Evolutionary conservation across 2,113 vertebrate species (phyloP).

Genomic region (Tetraodon nigroviridis): DNA sequence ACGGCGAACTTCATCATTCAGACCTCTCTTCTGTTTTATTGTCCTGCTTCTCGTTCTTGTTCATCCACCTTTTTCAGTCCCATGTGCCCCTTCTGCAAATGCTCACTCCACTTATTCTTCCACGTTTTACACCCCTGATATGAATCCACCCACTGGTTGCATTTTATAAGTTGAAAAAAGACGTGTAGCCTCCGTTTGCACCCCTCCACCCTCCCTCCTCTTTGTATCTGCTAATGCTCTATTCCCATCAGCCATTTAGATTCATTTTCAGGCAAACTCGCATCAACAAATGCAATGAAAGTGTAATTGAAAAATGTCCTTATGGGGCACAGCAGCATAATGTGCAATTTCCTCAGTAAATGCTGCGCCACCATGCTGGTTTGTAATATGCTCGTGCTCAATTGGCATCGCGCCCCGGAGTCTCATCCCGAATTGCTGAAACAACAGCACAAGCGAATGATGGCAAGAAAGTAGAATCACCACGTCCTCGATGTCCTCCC

Average conservation of each 20-base stretch:
- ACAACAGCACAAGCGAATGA: conserved; percentile 41
- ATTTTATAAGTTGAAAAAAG: conserved; percentile 31
- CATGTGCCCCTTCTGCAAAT: neutral
- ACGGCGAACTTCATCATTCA: conserved; percentile 33
- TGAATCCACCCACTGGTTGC: conserved; percentile 1
- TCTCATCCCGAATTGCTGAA: conserved; percentile 48
- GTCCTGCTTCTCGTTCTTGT: conserved; percentile 16
- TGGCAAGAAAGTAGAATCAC: conserved; percentile 37
- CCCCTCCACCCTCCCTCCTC: neutral
- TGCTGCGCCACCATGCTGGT: conserved; percentile 62
- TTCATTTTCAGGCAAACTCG: conserved; percentile 41
- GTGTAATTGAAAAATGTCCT: conserved; percentile 69
- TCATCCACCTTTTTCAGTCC: conserved; percentile 35
- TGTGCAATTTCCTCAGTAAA: conserved; percentile 66
- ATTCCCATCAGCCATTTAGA: conserved; percentile 34
- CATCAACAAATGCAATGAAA: conserved; percentile 61
- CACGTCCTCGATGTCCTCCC: conserved; percentile 25
- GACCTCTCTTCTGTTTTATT: neutral
- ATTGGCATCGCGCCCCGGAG: conserved; percentile 49
- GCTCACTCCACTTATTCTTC: conserved; percentile 20
- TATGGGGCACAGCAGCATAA: conserved; percentile 61
- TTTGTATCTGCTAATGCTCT: conserved; percentile 26
- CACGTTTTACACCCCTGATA: conserved; percentile 13
- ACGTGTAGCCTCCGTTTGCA: conserved; percentile 35
- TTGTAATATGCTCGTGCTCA: conserved; percentile 55